Percentiles rank a stretch among this genome's conserved stretches.
phyloP scores from a whole-genome alignment of 2,888 invertebrate species.

The Abscondita cerata region DNA sequence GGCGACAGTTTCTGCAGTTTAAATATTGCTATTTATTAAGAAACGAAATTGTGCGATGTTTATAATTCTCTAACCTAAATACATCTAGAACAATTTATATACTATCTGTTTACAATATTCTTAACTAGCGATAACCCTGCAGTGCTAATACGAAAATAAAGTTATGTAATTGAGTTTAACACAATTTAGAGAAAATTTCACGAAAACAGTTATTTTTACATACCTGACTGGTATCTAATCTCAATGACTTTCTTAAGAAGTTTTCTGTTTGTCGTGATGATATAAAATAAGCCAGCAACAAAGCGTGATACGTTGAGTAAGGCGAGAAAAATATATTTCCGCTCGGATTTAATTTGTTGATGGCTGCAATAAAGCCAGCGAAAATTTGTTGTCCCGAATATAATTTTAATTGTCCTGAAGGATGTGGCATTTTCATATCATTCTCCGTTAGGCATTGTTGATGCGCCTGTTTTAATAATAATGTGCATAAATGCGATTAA shows the following conservation, averaged over 20 bases:
- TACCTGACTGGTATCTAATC: constrained; percentile 66
- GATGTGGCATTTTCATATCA: constrained; percentile 51
- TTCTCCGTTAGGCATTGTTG: constrained; percentile 62
- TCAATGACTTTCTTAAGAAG: constrained; percentile 67
- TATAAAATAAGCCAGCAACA: constrained; percentile 81
- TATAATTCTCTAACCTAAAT: too few species aligned
- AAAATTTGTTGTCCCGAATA: constrained; percentile 71
- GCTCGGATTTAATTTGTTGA: constrained; percentile 67
- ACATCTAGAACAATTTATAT: too few species aligned
- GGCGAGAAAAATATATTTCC: constrained; percentile 90
- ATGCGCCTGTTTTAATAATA: constrained; percentile 34
- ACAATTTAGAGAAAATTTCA: too few species aligned
- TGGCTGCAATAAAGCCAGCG: constrained; percentile 72
- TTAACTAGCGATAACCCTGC: too few species aligned
- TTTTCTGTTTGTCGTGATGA: constrained; percentile 74
- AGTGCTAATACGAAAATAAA: not conserved
- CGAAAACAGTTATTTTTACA: too few species aligned
- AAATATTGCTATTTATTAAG: too few species aligned
- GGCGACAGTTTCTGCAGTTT: too few species aligned
- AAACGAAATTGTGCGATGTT: too few species aligned
- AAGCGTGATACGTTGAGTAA: constrained; percentile 82
- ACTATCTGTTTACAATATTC: too few species aligned
- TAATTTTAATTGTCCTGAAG: constrained; percentile 57
- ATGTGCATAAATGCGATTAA: constrained; percentile 50
- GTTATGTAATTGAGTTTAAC: too few species aligned